A percentile compares a stretch with the other conserved stretches of the same genome.
phyloP scores from a whole-genome alignment of 2,797 vertebrate genomes.

The Diplodus sargus region DNA sequence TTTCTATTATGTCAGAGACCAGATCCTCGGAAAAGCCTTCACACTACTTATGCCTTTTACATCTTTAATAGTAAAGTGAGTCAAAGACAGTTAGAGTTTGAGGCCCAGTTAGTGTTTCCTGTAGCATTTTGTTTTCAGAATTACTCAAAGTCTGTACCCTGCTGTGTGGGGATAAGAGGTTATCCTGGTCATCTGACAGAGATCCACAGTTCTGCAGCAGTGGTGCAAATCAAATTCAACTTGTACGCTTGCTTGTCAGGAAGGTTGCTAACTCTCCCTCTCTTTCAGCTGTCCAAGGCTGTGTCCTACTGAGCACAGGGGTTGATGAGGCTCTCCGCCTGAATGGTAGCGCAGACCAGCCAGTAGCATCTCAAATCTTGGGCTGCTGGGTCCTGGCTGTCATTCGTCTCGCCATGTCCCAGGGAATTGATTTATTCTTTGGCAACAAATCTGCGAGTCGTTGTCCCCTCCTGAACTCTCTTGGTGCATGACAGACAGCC shows the following conservation, averaged over 20 bases:
- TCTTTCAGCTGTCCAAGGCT: conserved; percentile 9
- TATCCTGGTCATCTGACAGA: conserved; percentile 30
- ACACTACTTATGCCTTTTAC: conserved; percentile 2
- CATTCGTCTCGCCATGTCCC: conserved; percentile 26
- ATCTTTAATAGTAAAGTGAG: not conserved
- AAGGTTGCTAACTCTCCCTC: conserved; percentile 2
- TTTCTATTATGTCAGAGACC: not conserved
- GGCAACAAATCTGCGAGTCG: not conserved
- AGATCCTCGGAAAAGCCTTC: not conserved
- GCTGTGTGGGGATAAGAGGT: conserved; percentile 16
- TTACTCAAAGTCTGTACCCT: conserved; percentile 9
- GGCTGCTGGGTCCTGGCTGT: conserved; percentile 17
- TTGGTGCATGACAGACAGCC: not conserved
- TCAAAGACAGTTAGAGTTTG: not conserved
- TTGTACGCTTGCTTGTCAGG: conserved; percentile 15
- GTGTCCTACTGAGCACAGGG: conserved; percentile 13
- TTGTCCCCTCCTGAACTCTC: too few species aligned
- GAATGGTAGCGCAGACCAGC: conserved; percentile 28
- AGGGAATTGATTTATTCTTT: conserved; percentile 40
- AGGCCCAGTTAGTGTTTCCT: conserved; percentile 5
- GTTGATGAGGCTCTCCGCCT: conserved; percentile 33
- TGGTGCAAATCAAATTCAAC: conserved; percentile 11
- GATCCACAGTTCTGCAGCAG: conserved; percentile 18
- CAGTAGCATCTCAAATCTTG: conserved; percentile 35
- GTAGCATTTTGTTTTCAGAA: conserved; percentile 26